Percentiles rank a stretch among this genome's conserved stretches.
phyloP scores from a whole-genome alignment of 1,140 invertebrate species.

The Drosophila dunni region DNA sequence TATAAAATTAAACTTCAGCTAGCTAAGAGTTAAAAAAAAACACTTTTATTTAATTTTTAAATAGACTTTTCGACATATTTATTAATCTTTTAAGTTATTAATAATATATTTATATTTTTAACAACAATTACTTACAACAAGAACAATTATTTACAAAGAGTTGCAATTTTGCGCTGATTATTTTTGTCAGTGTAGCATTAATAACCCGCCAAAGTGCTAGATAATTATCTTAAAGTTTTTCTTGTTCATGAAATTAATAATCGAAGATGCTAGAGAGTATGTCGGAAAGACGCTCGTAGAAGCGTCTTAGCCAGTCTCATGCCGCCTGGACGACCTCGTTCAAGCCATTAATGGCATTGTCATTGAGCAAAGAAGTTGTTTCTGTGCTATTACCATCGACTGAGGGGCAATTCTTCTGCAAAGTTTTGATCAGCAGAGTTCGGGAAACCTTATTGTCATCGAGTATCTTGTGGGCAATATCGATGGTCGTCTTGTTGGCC shows the following conservation, averaged over 20 bases:
- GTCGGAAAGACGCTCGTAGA: slow-evolving; percentile 65
- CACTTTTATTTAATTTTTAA: too few relatives aligned
- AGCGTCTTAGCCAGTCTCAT: slow-evolving; percentile 69
- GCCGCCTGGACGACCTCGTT: slow-evolving; percentile 52
- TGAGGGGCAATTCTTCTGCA: slow-evolving; percentile 65
- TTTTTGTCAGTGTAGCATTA: too few relatives aligned
- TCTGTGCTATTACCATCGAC: slow-evolving; percentile 45
- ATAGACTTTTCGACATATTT: too few relatives aligned
- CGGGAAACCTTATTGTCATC: slow-evolving; percentile 59
- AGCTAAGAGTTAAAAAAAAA: too few relatives aligned
- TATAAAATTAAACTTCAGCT: too few relatives aligned
- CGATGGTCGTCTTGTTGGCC: slow-evolving; percentile 42
- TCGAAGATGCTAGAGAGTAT: slow-evolving; percentile 63
- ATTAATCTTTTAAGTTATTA: too few relatives aligned
- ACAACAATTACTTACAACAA: too few relatives aligned
- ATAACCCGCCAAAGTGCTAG: not conserved
- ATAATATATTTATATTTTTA: too few relatives aligned
- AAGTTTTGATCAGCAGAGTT: slow-evolving; percentile 60
- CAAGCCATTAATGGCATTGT: slow-evolving; percentile 45
- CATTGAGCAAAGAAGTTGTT: slow-evolving; percentile 14
- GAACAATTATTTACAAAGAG: too few relatives aligned
- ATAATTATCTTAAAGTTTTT: not conserved
- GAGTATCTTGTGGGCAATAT: slow-evolving; percentile 60
- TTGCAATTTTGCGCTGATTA: too few relatives aligned
- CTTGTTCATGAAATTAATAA: slow-evolving; percentile 20